Percentiles rank a stretch among this genome's conserved stretches.
phyloP scores from a whole-genome alignment of 2,113 vertebrate genomes.

The Manacus vitellinus region DNA sequence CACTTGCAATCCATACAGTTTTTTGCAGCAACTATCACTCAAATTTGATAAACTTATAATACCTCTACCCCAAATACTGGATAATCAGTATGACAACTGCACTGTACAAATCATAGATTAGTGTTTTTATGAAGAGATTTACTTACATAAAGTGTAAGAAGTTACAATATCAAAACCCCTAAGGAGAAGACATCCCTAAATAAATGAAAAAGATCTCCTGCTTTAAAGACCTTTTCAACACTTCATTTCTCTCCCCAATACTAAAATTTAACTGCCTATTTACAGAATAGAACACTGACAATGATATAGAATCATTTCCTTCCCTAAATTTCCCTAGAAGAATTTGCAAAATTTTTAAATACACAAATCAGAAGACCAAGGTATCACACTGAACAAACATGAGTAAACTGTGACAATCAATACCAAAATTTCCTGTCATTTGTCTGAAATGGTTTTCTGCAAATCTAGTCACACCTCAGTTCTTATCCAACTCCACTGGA shows the following conservation, averaged over 20 bases:
- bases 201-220: not conserved
- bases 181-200: not conserved
- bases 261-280: not conserved
- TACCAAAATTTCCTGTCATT: not conserved
- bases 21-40: not conserved
- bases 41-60: not conserved
- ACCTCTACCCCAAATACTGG: not conserved
- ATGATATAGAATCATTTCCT: not conserved
- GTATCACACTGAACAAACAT: not conserved
- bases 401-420: fast-evolving
- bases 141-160: not conserved
- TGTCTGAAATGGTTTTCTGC: not conserved
- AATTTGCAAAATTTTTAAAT: not conserved
- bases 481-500: not conserved
- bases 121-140: not conserved
- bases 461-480: not conserved
- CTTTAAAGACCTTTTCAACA: not conserved
- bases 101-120: not conserved
- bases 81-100: not conserved
- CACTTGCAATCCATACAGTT: not conserved
- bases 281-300: not conserved
- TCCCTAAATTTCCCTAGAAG: not conserved
- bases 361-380: not conserved
- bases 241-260: not conserved
- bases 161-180: not conserved